phyloP scores from a whole-genome alignment of 2,113 vertebrate genomes.

The Tylochromis polylepis region DNA sequence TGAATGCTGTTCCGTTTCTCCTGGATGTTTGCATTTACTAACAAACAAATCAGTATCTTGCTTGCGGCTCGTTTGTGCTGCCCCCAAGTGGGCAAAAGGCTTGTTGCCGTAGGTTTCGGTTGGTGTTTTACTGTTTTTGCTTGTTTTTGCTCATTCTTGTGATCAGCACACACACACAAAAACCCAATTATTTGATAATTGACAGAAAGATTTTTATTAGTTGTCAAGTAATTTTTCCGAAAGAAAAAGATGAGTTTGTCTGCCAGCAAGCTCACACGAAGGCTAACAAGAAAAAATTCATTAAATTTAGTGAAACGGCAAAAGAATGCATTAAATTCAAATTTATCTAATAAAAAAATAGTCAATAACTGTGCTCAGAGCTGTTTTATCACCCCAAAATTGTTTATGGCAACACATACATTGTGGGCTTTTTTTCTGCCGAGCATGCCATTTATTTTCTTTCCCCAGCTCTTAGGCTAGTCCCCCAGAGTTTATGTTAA shows the following conservation, averaged over 20 bases:
- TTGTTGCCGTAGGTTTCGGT: accelerated
- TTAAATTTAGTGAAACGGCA: neutral
- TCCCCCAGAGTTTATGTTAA: neutral
- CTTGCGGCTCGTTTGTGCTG: neutral
- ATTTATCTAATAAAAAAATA: neutral
- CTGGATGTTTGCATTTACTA: neutral
- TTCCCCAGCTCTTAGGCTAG: neutral
- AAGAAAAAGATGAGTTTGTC: neutral
- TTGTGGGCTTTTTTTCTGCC: neutral
- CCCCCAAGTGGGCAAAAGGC: neutral
- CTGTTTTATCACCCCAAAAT: neutral
- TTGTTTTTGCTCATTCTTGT: neutral
- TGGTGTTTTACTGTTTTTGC: neutral
- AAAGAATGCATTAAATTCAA: neutral
- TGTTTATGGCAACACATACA: neutral
- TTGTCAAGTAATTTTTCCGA: neutral
- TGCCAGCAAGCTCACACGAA: neutral
- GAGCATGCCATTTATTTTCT: neutral
- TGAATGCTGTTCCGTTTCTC: neutral
- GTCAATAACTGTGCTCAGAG: neutral
- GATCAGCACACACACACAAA: neutral
- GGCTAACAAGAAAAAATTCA: neutral
- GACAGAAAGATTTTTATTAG: neutral
- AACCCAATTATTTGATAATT: neutral
- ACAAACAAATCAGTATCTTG: neutral